phyloP scores from a whole-genome alignment of 2,888 invertebrate genomes.

The Stenurella melanura region DNA sequence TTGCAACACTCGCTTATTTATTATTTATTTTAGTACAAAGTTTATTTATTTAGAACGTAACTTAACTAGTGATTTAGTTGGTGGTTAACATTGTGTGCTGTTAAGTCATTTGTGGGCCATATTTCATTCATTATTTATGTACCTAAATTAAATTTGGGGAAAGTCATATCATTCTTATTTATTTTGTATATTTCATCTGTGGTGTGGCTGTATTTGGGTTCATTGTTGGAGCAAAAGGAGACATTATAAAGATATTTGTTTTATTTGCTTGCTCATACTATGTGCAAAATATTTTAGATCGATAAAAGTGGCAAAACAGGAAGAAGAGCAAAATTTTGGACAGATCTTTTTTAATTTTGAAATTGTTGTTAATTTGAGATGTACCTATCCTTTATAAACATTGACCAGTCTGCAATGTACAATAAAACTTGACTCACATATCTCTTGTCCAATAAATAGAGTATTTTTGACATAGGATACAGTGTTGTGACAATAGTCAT shows the following conservation, averaged over 20 bases:
- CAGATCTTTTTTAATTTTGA: too few species aligned
- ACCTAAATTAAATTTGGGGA: constrained; percentile 7
- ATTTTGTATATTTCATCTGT: background rate
- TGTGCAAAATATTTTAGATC: too few species aligned
- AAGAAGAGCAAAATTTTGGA: too few species aligned
- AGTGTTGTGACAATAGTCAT: too few species aligned
- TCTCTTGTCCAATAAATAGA: too few species aligned
- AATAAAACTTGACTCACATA: too few species aligned
- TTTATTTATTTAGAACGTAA: constrained; percentile 24
- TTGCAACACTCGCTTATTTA: background rate
- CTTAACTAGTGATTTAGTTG: background rate
- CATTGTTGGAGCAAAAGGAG: too few species aligned
- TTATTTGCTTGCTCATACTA: background rate
- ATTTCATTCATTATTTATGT: background rate
- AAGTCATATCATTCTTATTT: constrained; percentile 9
- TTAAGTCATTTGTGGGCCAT: background rate
- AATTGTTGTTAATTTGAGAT: too few species aligned
- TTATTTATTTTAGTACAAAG: constrained; percentile 22
- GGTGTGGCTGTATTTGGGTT: background rate
- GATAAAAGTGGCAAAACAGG: too few species aligned
- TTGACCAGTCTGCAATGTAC: too few species aligned
- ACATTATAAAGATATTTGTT: background rate
- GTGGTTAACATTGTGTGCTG: constrained; percentile 3
- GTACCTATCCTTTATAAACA: too few species aligned
- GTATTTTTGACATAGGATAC: too few species aligned